phyloP scores from a whole-genome alignment of 2,888 invertebrate species.

The Galeruca laticollis region DNA sequence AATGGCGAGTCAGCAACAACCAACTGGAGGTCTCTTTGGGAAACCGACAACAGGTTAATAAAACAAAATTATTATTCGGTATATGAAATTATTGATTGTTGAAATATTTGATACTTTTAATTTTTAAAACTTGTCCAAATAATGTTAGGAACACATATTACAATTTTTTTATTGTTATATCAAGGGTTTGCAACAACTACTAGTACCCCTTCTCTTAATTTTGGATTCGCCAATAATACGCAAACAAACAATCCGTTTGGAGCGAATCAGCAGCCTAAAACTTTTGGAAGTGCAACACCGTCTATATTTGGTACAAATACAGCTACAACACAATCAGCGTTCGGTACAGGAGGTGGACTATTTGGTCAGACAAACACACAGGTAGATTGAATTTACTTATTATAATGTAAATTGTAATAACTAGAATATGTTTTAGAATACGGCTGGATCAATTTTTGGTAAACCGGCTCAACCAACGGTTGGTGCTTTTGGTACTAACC shows the following conservation, averaged over 20 bases:
- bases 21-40: slow-evolving; percentile 39
- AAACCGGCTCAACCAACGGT: slow-evolving; percentile 68
- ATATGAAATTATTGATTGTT: too few relatives aligned
- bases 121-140: too few relatives aligned
- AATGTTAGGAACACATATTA: too few relatives aligned
- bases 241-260: slow-evolving; percentile 64
- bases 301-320: slow-evolving; percentile 62
- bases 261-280: slow-evolving; percentile 66
- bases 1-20: slow-evolving; percentile 44
- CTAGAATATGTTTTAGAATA: slow-evolving; percentile 49
- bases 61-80: too few relatives aligned
- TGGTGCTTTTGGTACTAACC: slow-evolving; percentile 56
- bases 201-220: slow-evolving; percentile 57
- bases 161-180: slow-evolving; percentile 19
- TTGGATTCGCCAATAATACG: slow-evolving; percentile 67
- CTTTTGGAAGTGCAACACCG: slow-evolving; percentile 66
- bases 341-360: slow-evolving; percentile 64
- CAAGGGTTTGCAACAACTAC: slow-evolving; percentile 57
- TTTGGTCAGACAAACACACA: slow-evolving; percentile 58
- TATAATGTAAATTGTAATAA: too few relatives aligned
- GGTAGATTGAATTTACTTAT: slow-evolving; percentile 41
- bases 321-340: slow-evolving; percentile 65
- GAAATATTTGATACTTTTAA: too few relatives aligned
- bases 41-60: slow-evolving; percentile 40
- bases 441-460: slow-evolving; percentile 63